Percentiles rank a stretch among this genome's conserved stretches.
Evolutionary conservation across 2,888 invertebrate species (phyloP).

Genomic region (Drosophila atroscutellata): DNA sequence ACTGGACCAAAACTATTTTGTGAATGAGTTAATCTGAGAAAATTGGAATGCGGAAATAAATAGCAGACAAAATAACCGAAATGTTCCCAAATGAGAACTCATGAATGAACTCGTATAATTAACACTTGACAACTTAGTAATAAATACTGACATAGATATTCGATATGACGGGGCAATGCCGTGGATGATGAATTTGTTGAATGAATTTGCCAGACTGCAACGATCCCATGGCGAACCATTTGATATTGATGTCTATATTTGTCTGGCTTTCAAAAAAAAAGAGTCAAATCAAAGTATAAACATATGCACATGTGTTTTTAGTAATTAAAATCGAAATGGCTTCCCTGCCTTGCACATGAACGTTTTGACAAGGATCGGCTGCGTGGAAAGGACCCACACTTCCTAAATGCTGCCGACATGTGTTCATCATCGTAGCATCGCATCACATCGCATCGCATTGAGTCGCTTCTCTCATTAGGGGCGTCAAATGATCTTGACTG

Average conservation of each 20-base stretch:
- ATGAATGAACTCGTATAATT: slow-evolving; percentile 58
- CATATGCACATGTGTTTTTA: slow-evolving; percentile 58
- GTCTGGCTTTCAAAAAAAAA: slow-evolving; percentile 35
- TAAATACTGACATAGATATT: slow-evolving; percentile 49
- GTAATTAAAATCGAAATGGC: slow-evolving; percentile 57
- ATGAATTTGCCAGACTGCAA: slow-evolving; percentile 61
- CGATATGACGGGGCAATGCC: slow-evolving; percentile 59
- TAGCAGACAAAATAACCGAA: slow-evolving; percentile 21
- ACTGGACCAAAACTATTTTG: slow-evolving; percentile 11
- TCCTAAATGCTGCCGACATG: slow-evolving; percentile 61
- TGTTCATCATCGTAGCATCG: slow-evolving; percentile 42
- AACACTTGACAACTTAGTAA: slow-evolving; percentile 37
- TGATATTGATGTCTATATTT: slow-evolving; percentile 45
- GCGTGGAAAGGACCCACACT: slow-evolving; percentile 48
- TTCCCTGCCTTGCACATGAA: slow-evolving; percentile 8
- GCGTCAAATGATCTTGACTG: slow-evolving; percentile 47
- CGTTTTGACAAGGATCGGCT: slow-evolving; percentile 53
- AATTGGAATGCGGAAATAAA: slow-evolving; percentile 57
- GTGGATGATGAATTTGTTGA: slow-evolving; percentile 45
- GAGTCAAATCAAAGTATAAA: slow-evolving; percentile 64
- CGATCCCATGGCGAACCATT: slow-evolving; percentile 43
- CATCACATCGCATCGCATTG: background rate
- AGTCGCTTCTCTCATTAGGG: slow-evolving; percentile 53
- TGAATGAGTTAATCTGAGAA: slow-evolving; percentile 35
- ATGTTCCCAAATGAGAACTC: slow-evolving; percentile 26